These are phyloP conservation scores for Tragulus kanchil DNA, from an alignment of 2,113 vertebrate genomes.

Conservation along the genomic window DNA sequence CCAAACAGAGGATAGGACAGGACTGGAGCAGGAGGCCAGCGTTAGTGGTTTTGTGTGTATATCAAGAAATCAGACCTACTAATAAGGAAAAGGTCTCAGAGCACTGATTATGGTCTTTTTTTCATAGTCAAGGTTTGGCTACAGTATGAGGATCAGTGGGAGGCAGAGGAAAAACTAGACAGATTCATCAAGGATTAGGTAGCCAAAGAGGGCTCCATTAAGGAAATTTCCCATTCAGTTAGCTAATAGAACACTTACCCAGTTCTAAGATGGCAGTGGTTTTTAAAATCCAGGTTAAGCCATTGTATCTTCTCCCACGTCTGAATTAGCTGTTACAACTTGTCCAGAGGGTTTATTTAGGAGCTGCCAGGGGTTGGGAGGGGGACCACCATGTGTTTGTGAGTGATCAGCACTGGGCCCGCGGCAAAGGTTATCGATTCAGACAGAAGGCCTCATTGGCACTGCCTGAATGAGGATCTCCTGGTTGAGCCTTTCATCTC, in stretches of 20 bases:
- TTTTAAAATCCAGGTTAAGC: constrained; percentile 19
- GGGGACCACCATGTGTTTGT: neutral
- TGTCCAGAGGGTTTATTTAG: neutral
- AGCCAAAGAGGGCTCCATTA: neutral
- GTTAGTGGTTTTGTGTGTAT: neutral
- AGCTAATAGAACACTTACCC: neutral
- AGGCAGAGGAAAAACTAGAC: neutral
- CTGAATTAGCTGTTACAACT: neutral
- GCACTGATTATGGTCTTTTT: neutral
- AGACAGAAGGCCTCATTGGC: neutral
- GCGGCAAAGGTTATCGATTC: rapidly evolving
- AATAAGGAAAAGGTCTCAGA: neutral
- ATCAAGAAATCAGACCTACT: neutral
- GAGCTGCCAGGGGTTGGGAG: neutral
- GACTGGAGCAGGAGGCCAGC: neutral
- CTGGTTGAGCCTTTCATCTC: neutral
- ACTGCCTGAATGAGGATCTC: neutral
- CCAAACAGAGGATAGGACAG: neutral
- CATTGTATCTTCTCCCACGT: neutral
- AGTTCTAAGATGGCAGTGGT: neutral
- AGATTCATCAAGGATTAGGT: neutral
- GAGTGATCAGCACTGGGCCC: neutral
- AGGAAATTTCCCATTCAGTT: neutral
- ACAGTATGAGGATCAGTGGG: neutral
- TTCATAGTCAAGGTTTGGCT: neutral